phyloP scores from a whole-genome alignment of 35 echinoderm and acorn worm species.

The Apostichopus japonicus region DNA sequence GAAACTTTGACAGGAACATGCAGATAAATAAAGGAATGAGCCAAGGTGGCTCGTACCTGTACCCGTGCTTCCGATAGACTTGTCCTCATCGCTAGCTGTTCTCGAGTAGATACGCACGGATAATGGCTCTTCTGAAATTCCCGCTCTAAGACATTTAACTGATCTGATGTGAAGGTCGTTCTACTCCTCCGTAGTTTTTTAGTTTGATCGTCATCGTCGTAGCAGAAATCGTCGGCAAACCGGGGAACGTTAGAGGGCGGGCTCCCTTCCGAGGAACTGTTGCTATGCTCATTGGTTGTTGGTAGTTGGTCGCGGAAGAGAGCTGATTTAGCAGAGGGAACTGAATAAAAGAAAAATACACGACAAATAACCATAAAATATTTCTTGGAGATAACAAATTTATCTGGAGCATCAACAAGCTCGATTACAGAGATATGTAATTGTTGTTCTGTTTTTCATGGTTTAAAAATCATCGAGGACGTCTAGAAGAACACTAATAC shows the following conservation, averaged over 20 bases:
- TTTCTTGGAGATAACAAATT: too few relatives aligned
- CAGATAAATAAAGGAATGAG: constrained; percentile 27
- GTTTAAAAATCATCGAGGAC: too few relatives aligned
- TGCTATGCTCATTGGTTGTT: not conserved
- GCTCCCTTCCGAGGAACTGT: constrained; percentile 17
- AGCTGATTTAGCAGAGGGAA: not conserved
- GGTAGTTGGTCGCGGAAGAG: not conserved
- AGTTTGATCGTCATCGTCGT: constrained; percentile 62
- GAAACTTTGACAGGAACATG: too few relatives aligned
- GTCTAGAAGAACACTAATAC: too few relatives aligned
- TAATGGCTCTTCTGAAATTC: constrained; percentile 94
- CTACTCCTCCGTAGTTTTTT: constrained; percentile 89
- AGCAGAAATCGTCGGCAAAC: constrained; percentile 16
- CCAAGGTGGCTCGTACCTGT: constrained; percentile 86
- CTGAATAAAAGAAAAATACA: not conserved
- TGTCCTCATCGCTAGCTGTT: constrained; percentile 79
- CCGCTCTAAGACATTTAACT: constrained; percentile 77
- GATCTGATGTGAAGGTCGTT: constrained; percentile 85
- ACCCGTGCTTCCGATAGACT: constrained; percentile 97
- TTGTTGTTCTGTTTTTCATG: not conserved
- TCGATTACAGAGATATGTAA: too few relatives aligned
- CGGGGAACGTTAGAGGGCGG: constrained; percentile 22
- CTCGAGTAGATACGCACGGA: constrained; percentile 84
- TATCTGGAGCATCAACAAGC: too few relatives aligned
- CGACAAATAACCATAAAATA: not conserved